Conservation (phyloP, 2,888 invertebrate genomes). For the Zygothrica quintamaculata region DNA sequence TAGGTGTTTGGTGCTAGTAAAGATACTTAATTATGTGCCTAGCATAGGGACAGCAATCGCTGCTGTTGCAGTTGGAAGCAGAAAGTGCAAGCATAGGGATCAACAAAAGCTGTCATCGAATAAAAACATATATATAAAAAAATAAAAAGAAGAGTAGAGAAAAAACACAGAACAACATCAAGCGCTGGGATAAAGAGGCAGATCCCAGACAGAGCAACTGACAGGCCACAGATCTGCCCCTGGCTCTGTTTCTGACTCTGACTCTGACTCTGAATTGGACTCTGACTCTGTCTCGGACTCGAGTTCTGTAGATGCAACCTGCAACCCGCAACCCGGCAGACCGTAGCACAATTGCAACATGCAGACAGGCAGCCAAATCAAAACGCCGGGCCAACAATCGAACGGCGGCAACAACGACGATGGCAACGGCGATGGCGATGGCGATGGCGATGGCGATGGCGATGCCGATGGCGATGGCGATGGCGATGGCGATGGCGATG, state of each 20-base stretch:
- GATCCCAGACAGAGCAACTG: conserved; percentile 50
- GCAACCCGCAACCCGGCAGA: conserved; percentile 12
- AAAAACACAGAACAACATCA: too few relatives aligned
- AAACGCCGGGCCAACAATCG: conserved; percentile 57
- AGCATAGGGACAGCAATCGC: background rate
- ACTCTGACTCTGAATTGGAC: conserved; percentile 8
- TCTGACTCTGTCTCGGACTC: conserved; percentile 4
- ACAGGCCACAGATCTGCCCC: conserved; percentile 43
- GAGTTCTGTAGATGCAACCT: conserved; percentile 29
- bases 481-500: background rate
- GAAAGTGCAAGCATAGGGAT: background rate
- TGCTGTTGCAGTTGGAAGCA: conserved; percentile 5
- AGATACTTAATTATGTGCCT: conserved; percentile 52
- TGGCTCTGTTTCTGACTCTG: conserved; percentile 8
- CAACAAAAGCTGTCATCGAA: conserved; percentile 31
- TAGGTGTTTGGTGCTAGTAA: conserved; percentile 14
- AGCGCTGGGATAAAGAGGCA: conserved; percentile 38
- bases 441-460: conserved; percentile 47
- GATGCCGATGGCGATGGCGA: conserved; percentile 33
- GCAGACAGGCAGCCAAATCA: conserved; percentile 54
- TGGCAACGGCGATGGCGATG: conserved; percentile 9
- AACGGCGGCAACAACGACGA: conserved; percentile 26
- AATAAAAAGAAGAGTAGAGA: too few relatives aligned
- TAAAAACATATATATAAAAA: conserved; percentile 22
- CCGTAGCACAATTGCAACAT: conserved; percentile 33